Evolutionary conservation across 92 coral and sea anemone genomes (phyloP).

Genomic region (Isaurus tuberculatus): DNA sequence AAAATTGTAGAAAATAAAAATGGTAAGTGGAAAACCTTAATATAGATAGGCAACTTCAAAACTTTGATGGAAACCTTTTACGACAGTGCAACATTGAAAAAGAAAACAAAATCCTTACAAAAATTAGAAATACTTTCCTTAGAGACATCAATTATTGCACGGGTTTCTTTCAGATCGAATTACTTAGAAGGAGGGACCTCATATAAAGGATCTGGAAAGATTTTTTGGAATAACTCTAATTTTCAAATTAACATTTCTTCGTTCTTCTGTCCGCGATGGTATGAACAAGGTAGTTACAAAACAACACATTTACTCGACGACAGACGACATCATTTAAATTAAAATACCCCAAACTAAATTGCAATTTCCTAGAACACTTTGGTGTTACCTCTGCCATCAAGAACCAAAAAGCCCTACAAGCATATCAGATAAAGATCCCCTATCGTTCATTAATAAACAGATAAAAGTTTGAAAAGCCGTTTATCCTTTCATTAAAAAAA

Average conservation of each 20-base stretch:
- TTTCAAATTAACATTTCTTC: background rate
- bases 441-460: background rate
- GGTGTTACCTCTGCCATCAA: background rate
- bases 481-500: background rate
- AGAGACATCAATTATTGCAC: background rate
- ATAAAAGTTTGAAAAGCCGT: background rate
- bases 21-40: background rate
- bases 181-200: background rate
- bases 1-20: background rate
- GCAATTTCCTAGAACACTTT: background rate
- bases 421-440: background rate
- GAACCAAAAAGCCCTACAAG: background rate
- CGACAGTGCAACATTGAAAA: background rate
- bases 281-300: background rate
- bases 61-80: background rate
- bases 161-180: background rate
- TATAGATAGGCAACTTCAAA: background rate
- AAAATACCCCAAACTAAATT: background rate
- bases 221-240: background rate
- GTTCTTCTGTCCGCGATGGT: background rate
- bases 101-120: slow-evolving; percentile 13
- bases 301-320: background rate
- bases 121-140: background rate
- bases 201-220: background rate
- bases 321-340: background rate